Base-by-base conservation (phyloP, 2,113 vertebrate species). In the Morone chrysops region DNA sequence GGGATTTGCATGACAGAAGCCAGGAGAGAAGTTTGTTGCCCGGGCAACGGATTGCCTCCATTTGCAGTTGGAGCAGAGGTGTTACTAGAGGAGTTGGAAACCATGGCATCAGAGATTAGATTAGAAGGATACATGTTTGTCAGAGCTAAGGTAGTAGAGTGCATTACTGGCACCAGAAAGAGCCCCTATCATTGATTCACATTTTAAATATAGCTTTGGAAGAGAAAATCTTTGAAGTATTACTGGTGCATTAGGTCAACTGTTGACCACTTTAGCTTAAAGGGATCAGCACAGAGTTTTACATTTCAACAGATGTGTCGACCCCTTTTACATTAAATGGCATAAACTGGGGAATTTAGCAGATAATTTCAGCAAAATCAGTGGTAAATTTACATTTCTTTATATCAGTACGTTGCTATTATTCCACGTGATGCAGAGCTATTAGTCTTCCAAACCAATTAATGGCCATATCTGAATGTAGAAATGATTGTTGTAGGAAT, bases 1-100 rank as follows among this genome's bases (percentile, higher is more conserved):
- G 70, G 88, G 89, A 94, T 95, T 94, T 94, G 90, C 93, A 92
- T 95, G 92, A 93, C 90, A 91, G 89, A 92, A 87, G 87, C 88
- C 88, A 90, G 84, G 84, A 91, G 87, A 92, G 87, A 88, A 90
- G 87, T 92, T 89, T 84, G 93, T 95, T 95, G 85, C 95, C 93
- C 8, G 41, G 93, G 93, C 76, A 94, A 95, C 94, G 74, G 90
- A 91, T 93, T 94, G 93, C 89, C 91, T 91, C 92, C 89, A 89
- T 94, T 93, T 94, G 85, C 92, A 91, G 86, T 87, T 82, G 82
- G 91, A 92, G 90, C 89, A 87, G 91, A 95, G 94, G 93, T 94
- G 93, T 93, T 92, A 91, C 92, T 66, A 79, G 88, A 85, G 70
- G 74, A 92, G 91, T 78, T 84, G 81, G 88, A 94, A 90, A 93